Conservation (phyloP, 2,888 invertebrate species). For the Synergus umbraculus region DNA sequence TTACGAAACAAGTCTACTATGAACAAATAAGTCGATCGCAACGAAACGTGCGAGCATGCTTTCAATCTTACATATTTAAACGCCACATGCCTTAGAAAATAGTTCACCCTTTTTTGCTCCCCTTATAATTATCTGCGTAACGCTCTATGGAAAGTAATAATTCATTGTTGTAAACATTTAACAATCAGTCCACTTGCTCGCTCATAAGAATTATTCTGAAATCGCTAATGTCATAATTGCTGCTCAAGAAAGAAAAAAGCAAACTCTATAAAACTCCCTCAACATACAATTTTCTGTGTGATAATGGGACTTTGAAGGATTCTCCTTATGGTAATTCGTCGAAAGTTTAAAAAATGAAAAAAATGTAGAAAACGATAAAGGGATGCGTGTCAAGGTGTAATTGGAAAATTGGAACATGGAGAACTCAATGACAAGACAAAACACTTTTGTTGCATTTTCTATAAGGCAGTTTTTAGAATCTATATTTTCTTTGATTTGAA, state of each 20-base stretch:
- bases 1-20: background rate
- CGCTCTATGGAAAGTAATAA: background rate
- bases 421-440: background rate
- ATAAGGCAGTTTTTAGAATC: background rate
- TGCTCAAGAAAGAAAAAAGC: background rate
- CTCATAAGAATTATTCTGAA: slow-evolving; percentile 5
- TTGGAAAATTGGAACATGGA: slow-evolving; percentile 2
- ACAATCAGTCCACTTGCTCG: background rate
- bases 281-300: background rate
- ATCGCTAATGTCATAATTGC: slow-evolving; percentile 22
- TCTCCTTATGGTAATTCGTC: background rate
- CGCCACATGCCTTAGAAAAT: slow-evolving; percentile 10
- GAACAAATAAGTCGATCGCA: background rate
- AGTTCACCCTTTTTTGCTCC: background rate
- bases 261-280: background rate
- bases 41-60: background rate
- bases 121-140: slow-evolving; percentile 9
- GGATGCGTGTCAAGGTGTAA: slow-evolving; percentile 26
- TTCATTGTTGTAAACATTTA: slow-evolving; percentile 18
- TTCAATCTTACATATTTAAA: background rate
- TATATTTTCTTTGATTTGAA: too few species aligned
- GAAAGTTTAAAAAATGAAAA: background rate
- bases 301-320: background rate
- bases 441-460: slow-evolving; percentile 20
- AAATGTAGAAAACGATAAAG: background rate